Evolutionary conservation across 2,888 invertebrate genomes (phyloP), one percentile per base, ranked within the genome.

Genomic region (Erpobdella octoculata): DNA sequence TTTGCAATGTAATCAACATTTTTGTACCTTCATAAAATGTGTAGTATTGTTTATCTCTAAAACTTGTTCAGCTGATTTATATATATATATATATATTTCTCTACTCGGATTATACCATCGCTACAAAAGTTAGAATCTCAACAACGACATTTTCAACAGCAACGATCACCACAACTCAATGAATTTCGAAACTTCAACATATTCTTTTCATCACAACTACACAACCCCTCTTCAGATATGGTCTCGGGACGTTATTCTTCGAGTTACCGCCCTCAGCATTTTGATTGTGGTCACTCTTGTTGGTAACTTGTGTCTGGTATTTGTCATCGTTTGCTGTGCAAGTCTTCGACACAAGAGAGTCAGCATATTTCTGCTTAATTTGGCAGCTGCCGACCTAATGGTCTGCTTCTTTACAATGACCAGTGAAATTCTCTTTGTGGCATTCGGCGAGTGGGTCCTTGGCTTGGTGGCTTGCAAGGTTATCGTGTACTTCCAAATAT

Each of bases 381-480:
- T 84, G 65, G 84, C 84, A 21, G 76, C 83, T 31, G 84, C 82
- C 0, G 84, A 84, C 77, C 76, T 84, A 38, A 81, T 83, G 25
- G 83, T 84, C 6, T 83, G 83, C 38, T 75, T 79, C 41, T 80
- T 84, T 36, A 83, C 83, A 4, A 84, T 84, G 83, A 80, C 83
- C 25, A 81, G 82, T 8, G 84, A 84, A 75, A 80, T 84, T 35
- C 75, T 84, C 18, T 81, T 83, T 72, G 79, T 81, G 38, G 81
- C 82, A 0, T 83, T 83, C 73, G 82, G 82, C 4, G 83, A 84
- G 74, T 84, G 84, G 84, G 80, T 83, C 9, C 78, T 84, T 18
- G 84, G 84, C 0, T 79, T 80, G 1, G 78, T 78, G 9, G 79
- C 81, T 31, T 84, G 84, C 77, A 84, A 84, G 76, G 74, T 82